phyloP scores from a whole-genome alignment of 1,140 invertebrate species.

The Hestina assimilis region DNA sequence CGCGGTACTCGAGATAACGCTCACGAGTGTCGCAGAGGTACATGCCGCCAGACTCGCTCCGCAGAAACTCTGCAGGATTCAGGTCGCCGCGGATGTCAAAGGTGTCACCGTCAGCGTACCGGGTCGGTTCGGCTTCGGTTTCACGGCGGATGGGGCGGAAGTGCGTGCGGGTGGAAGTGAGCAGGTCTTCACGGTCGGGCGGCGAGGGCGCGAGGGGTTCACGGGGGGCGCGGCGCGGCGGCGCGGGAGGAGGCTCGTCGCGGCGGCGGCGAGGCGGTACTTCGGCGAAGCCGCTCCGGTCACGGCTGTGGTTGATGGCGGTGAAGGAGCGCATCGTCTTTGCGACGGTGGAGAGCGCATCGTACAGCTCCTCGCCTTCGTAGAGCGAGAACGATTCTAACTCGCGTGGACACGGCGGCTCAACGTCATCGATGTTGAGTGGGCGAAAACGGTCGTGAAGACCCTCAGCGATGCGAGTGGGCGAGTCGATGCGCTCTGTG shows the following conservation, averaged over 20 bases:
- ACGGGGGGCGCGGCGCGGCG: slow-evolving; percentile 26
- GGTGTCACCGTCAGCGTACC: slow-evolving; percentile 83
- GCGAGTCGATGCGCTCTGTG: slow-evolving; percentile 41
- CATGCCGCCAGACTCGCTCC: slow-evolving; percentile 73
- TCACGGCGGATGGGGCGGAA: slow-evolving; percentile 86
- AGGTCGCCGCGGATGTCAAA: slow-evolving; percentile 83
- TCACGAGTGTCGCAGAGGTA: slow-evolving; percentile 64
- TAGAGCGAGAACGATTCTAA: slow-evolving; percentile 54
- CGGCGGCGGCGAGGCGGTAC: slow-evolving; percentile 70
- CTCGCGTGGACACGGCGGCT: slow-evolving; percentile 39
- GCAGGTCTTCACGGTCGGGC: slow-evolving; percentile 80
- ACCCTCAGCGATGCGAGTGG: slow-evolving; percentile 48
- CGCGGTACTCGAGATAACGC: slow-evolving; percentile 78
- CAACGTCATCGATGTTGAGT: slow-evolving; percentile 55
- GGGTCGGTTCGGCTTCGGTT: slow-evolving; percentile 59
- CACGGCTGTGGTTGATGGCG: slow-evolving; percentile 79
- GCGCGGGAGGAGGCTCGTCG: slow-evolving; percentile 42
- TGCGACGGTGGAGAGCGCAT: slow-evolving; percentile 58
- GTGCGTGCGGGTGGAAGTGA: slow-evolving; percentile 85
- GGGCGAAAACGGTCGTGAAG: slow-evolving; percentile 65
- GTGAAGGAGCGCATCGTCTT: slow-evolving; percentile 67
- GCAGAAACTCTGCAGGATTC: slow-evolving; percentile 78
- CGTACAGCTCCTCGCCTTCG: slow-evolving; percentile 58
- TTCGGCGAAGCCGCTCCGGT: slow-evolving; percentile 79
- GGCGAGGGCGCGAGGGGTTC: slow-evolving; percentile 14